Base-by-base conservation (phyloP, 1,140 invertebrate species). In the Muscidifurax raptorellus region DNA sequence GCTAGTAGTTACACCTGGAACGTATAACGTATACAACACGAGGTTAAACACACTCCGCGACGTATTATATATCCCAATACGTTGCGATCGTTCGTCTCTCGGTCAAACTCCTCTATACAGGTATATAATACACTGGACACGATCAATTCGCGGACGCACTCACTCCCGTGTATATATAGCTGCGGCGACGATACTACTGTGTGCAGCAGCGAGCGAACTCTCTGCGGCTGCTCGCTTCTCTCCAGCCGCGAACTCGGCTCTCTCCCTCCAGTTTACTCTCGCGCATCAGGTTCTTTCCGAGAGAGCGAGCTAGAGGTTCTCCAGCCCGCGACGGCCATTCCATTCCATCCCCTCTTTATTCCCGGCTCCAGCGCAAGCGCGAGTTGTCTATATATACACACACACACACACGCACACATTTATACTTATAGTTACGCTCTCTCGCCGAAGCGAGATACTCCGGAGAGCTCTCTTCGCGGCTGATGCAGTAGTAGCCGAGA, bases 321-420 rank as follows among this genome's bases (percentile, higher is more conserved):
- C 66, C 66, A 69, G 66, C 52, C 27, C 66, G 27, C 66, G 66
- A 59, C 66, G 66, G 66, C 66, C 66, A 28, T 69, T 69, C 66
- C 66, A 69, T 69, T 69, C 66, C 66, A 69, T 69, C 66, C 66
- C 66, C 66, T 47, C 44, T 52, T 18, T 12, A 1, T 2, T 52
- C 47, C 15, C 1, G 18, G 4, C 47, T 52, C 47, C 47, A 52
- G 47, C 47, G 47, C 47, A 52, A 52, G 47, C 47, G 47, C 47
- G 18, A 52, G 0, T n/a, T 59, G 15, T 2, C 52, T n/a, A 18
- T 7, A 4, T n/a, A 6, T 59, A 59, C n/a, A 59, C 15, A 9
- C 10, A 47, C 36, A 9, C 36, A 9, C 36, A 13, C n/a, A n/a
- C n/a, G 44, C 13, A 47, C 13, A 47, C 13, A 47, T 12, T 12